These are phyloP conservation scores for Dorcus parallelipipedus DNA, from an alignment of 2,888 invertebrate species.

Conservation along the genomic window DNA sequence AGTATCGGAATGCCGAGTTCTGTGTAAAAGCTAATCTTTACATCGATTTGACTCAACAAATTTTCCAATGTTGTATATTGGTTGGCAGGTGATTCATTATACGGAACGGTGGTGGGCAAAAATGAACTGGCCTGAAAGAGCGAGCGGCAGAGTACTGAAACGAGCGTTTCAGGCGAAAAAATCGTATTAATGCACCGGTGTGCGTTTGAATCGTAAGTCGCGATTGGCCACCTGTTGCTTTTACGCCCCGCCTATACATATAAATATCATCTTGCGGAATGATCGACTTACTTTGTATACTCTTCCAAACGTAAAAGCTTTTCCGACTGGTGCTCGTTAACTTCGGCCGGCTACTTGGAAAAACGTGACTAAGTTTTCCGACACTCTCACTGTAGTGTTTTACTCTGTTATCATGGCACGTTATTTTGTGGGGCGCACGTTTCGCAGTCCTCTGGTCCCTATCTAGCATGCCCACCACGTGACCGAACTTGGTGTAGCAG, in stretches of 20 bases:
- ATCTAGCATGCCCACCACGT: slow-evolving; percentile 43
- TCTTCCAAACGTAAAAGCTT: slow-evolving; percentile 35
- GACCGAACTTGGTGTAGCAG: slow-evolving; percentile 15
- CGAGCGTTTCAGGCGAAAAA: too few relatives aligned
- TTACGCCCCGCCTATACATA: slow-evolving; percentile 41
- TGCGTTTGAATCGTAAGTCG: slow-evolving; percentile 22
- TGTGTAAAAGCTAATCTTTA: slow-evolving; percentile 11
- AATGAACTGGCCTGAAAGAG: not conserved
- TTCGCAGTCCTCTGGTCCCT: slow-evolving; percentile 45
- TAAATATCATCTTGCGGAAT: slow-evolving; percentile 23
- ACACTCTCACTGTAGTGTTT: not conserved
- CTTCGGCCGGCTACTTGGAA: slow-evolving; percentile 23
- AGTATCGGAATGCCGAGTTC: slow-evolving; percentile 12
- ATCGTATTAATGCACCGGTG: not conserved
- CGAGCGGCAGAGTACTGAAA: not conserved
- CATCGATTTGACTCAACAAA: slow-evolving; percentile 33
- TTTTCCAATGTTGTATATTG: slow-evolving; percentile 31
- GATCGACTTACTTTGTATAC: slow-evolving; percentile 40
- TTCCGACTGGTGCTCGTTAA: slow-evolving; percentile 33
- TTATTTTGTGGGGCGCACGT: not conserved
- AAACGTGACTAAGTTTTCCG: slow-evolving; percentile 12
- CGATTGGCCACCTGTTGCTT: slow-evolving; percentile 46
- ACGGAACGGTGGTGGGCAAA: not conserved
- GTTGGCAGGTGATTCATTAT: slow-evolving; percentile 4
- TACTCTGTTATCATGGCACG: not conserved